Evolutionary conservation across 2,113 vertebrate species (phyloP), one percentile per base, ranked within the genome.

Genomic region (Mesembrinibis cayennensis): DNA sequence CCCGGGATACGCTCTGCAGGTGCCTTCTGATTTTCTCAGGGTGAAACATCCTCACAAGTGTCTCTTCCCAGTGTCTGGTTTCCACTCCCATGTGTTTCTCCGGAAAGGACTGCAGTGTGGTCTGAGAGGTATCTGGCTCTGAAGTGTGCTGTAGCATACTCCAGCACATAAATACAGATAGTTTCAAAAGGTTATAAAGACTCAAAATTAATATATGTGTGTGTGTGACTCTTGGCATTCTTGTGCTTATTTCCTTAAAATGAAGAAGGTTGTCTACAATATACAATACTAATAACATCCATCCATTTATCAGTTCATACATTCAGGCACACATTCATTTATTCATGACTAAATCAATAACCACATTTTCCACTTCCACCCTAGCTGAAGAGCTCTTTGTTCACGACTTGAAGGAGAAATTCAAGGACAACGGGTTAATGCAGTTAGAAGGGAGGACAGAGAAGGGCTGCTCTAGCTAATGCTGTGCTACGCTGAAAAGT

Each of bases 311-410:
- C 1, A 0, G 69, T 30, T 93, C 56, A 52, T 71, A 82, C 49
- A 44, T 87, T 94, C 47, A 55, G 76, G 53, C 52, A 82, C 55
- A 30, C 73, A 65, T 87, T 95, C 87, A 76, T 89, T 93, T 96
- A 95, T 89, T 95, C 84, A 56, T 65, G 29, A 52, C 70, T 94
- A 91, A 91, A 97, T 96, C 95, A 85, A 93, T 90, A 95, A 87
- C 70, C 32, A 85, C 70, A 79, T 72, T 95, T 89, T 82, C 73
- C 44, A 90, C 61, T 72, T 95, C 70, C 65, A 85, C 52, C 38
- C 73, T 82, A 94, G 87, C 87, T 56, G 89, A 85, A 94, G 87
- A 93, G 87, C 78, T 85, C 67, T 96, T 97, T 95, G 84, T 89
- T 96, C 78, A 72, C 77, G 91, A 72, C 70, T 87, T 69, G 81